Evolutionary conservation across 2,888 invertebrate species (phyloP).

Genomic region (Eupithecia vulgata): DNA sequence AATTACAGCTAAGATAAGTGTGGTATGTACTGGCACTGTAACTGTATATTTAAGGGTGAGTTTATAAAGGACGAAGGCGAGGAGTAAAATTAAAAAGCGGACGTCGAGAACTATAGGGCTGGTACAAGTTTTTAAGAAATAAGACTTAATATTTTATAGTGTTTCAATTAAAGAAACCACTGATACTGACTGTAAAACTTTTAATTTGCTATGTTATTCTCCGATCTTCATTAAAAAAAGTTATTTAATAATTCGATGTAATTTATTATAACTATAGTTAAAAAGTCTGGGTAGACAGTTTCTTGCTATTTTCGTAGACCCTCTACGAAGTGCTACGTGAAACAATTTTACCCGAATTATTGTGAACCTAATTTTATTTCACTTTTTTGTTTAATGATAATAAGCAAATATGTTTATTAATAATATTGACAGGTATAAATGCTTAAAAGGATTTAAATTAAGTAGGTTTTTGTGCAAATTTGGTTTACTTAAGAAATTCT

Average conservation of each 20-base stretch:
- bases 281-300: background rate
- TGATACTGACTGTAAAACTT: background rate
- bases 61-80: slow-evolving; percentile 67
- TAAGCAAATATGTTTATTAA: background rate
- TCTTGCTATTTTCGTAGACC: slow-evolving; percentile 32
- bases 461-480: background rate
- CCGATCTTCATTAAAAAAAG: background rate
- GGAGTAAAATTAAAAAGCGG: slow-evolving; percentile 78
- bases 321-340: slow-evolving; percentile 38
- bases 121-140: slow-evolving; percentile 39
- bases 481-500: background rate
- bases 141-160: background rate
- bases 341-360: background rate
- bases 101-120: slow-evolving; percentile 60
- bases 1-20: slow-evolving; percentile 45
- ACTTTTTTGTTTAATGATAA: background rate
- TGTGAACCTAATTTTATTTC: background rate
- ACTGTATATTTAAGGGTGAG: slow-evolving; percentile 63
- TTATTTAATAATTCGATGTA: background rate
- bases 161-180: background rate
- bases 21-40: slow-evolving; percentile 35
- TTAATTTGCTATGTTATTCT: background rate
- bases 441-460: background rate
- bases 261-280: background rate
- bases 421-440: background rate